These are phyloP conservation scores for Leptinotarsa peninsularis DNA, from an alignment of 2,888 invertebrate genomes.

Conservation along the genomic window DNA sequence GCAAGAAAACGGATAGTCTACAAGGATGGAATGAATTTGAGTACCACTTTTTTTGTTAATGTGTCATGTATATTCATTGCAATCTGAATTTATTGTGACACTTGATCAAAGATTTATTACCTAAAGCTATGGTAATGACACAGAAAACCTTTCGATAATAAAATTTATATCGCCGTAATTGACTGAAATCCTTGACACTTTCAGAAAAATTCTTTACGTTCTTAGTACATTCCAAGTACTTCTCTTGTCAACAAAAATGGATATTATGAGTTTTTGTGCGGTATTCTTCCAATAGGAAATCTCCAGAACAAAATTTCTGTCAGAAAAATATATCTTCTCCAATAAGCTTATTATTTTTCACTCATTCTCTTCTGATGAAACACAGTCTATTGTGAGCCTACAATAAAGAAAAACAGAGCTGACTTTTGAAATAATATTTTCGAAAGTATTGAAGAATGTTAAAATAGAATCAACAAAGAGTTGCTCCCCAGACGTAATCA, in stretches of 20 bases:
- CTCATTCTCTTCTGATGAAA: too few species aligned
- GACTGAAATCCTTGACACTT: neutral
- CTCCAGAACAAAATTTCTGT: too few species aligned
- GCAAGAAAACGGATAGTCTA: neutral
- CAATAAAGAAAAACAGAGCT: too few species aligned
- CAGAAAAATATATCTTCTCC: too few species aligned
- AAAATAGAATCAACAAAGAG: too few species aligned
- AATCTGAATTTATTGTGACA: constrained; percentile 6
- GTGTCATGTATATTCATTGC: constrained; percentile 3
- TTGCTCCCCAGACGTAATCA: too few species aligned
- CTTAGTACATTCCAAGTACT: neutral
- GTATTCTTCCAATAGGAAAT: neutral
- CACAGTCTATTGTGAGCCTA: too few species aligned
- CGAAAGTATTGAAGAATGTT: too few species aligned
- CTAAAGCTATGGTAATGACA: neutral
- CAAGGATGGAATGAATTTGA: neutral
- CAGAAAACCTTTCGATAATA: neutral
- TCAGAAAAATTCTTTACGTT: neutral
- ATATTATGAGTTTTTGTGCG: neutral
- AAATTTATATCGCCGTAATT: neutral
- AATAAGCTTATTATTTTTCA: too few species aligned
- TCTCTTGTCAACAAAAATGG: neutral
- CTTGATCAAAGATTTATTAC: neutral
- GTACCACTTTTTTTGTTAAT: neutral
- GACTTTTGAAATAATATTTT: too few species aligned